Percentiles rank a stretch among this genome's conserved stretches.
Conservation (phyloP, 2,888 invertebrate species). For the Elmis aenea region DNA sequence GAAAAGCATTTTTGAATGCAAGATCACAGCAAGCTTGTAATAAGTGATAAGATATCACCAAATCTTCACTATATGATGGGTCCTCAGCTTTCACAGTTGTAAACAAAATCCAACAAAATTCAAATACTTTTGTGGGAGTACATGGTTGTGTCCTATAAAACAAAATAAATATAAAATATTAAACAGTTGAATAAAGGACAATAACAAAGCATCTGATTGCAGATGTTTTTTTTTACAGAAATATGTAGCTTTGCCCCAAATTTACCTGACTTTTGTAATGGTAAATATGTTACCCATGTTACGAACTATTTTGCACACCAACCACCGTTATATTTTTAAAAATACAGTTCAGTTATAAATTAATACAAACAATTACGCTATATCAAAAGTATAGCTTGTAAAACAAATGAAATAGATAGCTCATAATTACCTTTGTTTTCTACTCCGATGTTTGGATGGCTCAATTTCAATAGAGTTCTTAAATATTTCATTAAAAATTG, state of each 20-base stretch:
- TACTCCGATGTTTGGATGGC: constrained; percentile 50
- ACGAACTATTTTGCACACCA: too few relatives aligned
- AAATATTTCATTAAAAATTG: constrained; percentile 84
- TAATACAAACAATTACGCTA: too few relatives aligned
- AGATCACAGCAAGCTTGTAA: constrained; percentile 87
- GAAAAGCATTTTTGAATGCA: constrained; percentile 80
- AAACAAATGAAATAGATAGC: too few relatives aligned
- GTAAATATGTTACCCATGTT: too few relatives aligned
- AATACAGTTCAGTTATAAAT: too few relatives aligned
- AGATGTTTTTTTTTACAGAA: too few relatives aligned
- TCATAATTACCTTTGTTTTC: constrained; percentile 57
- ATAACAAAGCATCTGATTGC: too few relatives aligned
- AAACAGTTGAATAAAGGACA: too few relatives aligned
- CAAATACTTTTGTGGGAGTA: constrained; percentile 77
- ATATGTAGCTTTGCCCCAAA: too few relatives aligned
- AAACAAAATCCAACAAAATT: constrained; percentile 92
- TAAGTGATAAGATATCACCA: constrained; percentile 91
- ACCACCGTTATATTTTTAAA: too few relatives aligned
- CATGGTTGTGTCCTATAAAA: constrained; percentile 66
- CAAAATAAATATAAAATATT: background rate
- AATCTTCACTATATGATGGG: constrained; percentile 80
- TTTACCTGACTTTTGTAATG: too few relatives aligned
- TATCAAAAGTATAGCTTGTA: too few relatives aligned
- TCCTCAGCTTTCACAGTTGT: constrained; percentile 84
- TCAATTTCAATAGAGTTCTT: constrained; percentile 65